Evolutionary conservation across 2,888 invertebrate genomes (phyloP).

Genomic region (Elmis aenea): DNA sequence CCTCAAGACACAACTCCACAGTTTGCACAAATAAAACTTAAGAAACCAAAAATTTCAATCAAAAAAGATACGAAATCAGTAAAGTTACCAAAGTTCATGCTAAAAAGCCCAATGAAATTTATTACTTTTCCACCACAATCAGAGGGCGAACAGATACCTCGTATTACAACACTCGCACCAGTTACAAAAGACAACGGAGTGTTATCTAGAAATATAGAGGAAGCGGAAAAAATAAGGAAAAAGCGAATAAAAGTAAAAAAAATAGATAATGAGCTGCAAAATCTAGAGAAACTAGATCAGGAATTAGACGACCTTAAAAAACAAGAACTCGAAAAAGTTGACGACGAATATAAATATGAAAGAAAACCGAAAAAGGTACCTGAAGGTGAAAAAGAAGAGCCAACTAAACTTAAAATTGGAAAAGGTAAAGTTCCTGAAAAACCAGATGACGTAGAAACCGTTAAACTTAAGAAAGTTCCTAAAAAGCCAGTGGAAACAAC

Average conservation of each 20-base stretch:
- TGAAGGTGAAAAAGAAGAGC: conserved; percentile 45
- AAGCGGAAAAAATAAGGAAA: conserved; percentile 42
- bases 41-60: conserved; percentile 34
- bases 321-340: conserved; percentile 42
- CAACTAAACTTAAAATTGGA: conserved; percentile 40
- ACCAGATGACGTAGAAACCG: conserved; percentile 33
- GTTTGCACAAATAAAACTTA: conserved; percentile 62
- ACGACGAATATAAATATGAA: conserved; percentile 42
- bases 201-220: conserved; percentile 48
- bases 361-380: conserved; percentile 36
- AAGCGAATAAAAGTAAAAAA: conserved; percentile 42
- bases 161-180: conserved; percentile 37
- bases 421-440: conserved; percentile 47
- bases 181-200: conserved; percentile 39
- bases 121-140: conserved; percentile 44
- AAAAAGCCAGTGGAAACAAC: conserved; percentile 39
- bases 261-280: conserved; percentile 37
- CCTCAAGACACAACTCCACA: conserved; percentile 55
- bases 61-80: conserved; percentile 36
- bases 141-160: conserved; percentile 34
- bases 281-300: conserved; percentile 47
- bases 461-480: conserved; percentile 37
- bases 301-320: conserved; percentile 41
- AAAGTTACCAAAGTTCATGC: conserved; percentile 58
- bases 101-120: conserved; percentile 64